Evolutionary conservation across 2,797 vertebrate species (phyloP), one percentile per base, ranked within the genome.

Genomic region (Mareca penelope): DNA sequence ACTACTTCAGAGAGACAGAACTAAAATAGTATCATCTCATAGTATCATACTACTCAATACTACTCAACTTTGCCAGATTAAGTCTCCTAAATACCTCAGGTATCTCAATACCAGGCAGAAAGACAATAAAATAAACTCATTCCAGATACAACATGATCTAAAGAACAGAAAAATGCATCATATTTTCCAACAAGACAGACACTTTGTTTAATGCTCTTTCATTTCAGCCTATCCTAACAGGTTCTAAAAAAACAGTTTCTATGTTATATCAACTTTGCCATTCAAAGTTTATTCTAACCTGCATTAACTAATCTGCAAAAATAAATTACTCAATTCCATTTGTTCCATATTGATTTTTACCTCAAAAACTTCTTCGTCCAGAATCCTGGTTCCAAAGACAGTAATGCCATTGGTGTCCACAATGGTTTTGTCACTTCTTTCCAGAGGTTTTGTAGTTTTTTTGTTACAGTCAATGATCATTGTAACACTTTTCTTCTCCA

Each of bases 401-500:
- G 98, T 98, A 88, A 99, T 98, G 91, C 99, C 99, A 18, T 98
- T 97, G 96, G 98, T 98, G 97, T 98, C 98, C 85, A 99, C 98
- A 81, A 98, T 83, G 29, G 98, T 94, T 22, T 89, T 98, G 94
- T 99, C 98, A 84, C 98, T 99, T 97, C 99, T 98, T 64, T 95
- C 98, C 53, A 99, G 98, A 56, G 98, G 97, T 95, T 99, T 99
- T 90, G 98, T 98, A 80, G 98, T 97, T 97, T 98, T 99, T 97
- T 98, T 99, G 95, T 98, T 99, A 97, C 99, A 99, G 95, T 99
- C 99, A 55, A 99, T 98, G 83, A 99, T 98, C 98, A 99, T 98
- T 46, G 99, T 99, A 96, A 99, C 98, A 15, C 97, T 99, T 97
- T 99, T 98, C 98, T 99, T 99, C 98, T 99, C 99, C 94, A 99